These are phyloP conservation scores for Petrolisthes manimaculis DNA, from an alignment of 2,888 invertebrate species.

Conservation along the genomic window DNA sequence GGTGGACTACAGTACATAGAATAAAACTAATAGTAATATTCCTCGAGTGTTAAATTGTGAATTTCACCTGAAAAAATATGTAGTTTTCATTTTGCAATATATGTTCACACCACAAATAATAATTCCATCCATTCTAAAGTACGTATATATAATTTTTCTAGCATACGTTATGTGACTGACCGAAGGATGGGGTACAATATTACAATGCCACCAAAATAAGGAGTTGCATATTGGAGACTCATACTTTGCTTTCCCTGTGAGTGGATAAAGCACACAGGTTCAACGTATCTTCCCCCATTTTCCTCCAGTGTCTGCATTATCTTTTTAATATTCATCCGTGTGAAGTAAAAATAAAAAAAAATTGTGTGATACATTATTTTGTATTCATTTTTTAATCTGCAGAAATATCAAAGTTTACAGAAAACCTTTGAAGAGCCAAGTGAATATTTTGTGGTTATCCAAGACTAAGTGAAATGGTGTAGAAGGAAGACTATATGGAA, in stretches of 20 bases:
- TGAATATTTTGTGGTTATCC: constrained; percentile 9
- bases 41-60: too few relatives aligned
- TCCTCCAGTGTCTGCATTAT: neutral
- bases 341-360: neutral
- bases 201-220: neutral
- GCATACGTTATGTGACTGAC: constrained; percentile 2
- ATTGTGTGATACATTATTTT: constrained; percentile 7
- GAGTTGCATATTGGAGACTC: neutral
- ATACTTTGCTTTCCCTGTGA: neutral
- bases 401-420: constrained; percentile 5
- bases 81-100: neutral
- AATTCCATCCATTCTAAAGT: constrained; percentile 59
- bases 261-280: too few relatives aligned
- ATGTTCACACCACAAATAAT: constrained; percentile 45
- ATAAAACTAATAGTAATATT: too few relatives aligned
- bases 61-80: too few relatives aligned
- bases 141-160: constrained; percentile 45
- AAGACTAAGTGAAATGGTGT: constrained; percentile 6
- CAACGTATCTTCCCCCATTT: too few relatives aligned
- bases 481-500: constrained; percentile 34
- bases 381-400: neutral
- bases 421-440: neutral
- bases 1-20: too few relatives aligned
- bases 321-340: neutral
- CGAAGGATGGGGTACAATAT: constrained; percentile 19